Conservation (phyloP, 2,113 vertebrate species). For the Hemicordylus capensis region DNA sequence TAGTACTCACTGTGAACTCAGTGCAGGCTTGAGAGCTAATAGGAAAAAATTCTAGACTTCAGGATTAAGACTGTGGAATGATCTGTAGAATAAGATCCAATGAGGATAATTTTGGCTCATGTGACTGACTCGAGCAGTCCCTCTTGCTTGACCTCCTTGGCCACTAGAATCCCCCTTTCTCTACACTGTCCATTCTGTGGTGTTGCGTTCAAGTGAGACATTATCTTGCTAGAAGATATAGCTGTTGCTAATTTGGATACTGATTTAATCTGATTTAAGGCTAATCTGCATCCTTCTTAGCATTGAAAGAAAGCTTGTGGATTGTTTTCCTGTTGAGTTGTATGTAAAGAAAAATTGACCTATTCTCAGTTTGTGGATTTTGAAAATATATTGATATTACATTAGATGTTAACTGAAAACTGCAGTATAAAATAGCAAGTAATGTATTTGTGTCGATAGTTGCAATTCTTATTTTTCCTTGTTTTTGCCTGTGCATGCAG, state of each 20-base stretch:
- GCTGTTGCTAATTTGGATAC: neutral
- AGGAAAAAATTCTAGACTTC: constrained; percentile 5
- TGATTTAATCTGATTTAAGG: constrained; percentile 29
- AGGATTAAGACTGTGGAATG: neutral
- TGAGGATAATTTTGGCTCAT: neutral
- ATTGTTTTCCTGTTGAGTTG: neutral
- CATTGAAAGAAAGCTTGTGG: neutral
- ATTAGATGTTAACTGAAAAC: neutral
- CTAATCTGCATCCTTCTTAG: constrained; percentile 16
- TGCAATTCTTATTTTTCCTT: neutral
- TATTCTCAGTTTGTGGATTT: neutral
- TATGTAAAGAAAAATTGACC: neutral
- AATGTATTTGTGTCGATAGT: neutral
- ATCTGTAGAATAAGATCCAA: neutral
- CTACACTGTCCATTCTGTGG: neutral
- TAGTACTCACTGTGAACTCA: neutral
- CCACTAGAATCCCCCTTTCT: neutral
- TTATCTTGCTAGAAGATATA: neutral
- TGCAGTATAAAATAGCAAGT: neutral
- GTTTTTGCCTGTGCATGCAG: neutral
- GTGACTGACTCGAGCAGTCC: neutral
- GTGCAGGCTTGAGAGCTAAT: neutral
- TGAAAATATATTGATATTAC: neutral
- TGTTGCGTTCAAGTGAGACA: neutral
- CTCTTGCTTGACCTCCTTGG: neutral